A percentile compares a stretch with the other conserved stretches of the same genome.
phyloP scores from a whole-genome alignment of 2,888 invertebrate genomes.

The Malthinus flaveolus region DNA sequence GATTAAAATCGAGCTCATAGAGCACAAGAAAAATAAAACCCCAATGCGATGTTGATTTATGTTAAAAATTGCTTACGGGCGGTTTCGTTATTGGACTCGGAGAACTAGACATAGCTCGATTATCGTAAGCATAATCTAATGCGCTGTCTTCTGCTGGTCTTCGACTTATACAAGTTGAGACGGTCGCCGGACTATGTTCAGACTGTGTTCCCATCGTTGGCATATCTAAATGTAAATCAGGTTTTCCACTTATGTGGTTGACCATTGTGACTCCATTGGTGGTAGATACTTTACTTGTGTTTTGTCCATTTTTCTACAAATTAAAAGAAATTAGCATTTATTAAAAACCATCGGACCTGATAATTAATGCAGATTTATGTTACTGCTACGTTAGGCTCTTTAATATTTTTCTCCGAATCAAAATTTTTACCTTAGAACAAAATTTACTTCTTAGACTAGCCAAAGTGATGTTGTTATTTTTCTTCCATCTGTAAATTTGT shows the following conservation, averaged over 20 bases:
- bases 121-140: constrained; percentile 78
- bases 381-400: too few relatives aligned
- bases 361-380: too few relatives aligned
- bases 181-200: constrained; percentile 57
- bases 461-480: constrained; percentile 48
- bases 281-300: not conserved
- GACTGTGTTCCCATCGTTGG: constrained; percentile 37
- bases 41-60: not conserved
- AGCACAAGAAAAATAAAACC: not conserved
- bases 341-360: too few relatives aligned
- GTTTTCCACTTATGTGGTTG: constrained; percentile 21
- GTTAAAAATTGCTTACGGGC: constrained; percentile 33
- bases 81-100: constrained; percentile 56
- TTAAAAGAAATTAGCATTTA: not conserved
- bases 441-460: constrained; percentile 43
- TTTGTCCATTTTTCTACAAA: not conserved
- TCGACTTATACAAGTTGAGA: constrained; percentile 71
- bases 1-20: not conserved
- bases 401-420: not conserved
- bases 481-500: constrained; percentile 48
- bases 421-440: constrained; percentile 41
- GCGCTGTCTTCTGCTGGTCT: constrained; percentile 79
- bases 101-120: constrained; percentile 74
- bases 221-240: constrained; percentile 37
- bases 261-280: constrained; percentile 20